These are phyloP conservation scores for Ichneumoninae sp. DNA, from an alignment of 2,888 invertebrate species.

Conservation along the genomic window DNA sequence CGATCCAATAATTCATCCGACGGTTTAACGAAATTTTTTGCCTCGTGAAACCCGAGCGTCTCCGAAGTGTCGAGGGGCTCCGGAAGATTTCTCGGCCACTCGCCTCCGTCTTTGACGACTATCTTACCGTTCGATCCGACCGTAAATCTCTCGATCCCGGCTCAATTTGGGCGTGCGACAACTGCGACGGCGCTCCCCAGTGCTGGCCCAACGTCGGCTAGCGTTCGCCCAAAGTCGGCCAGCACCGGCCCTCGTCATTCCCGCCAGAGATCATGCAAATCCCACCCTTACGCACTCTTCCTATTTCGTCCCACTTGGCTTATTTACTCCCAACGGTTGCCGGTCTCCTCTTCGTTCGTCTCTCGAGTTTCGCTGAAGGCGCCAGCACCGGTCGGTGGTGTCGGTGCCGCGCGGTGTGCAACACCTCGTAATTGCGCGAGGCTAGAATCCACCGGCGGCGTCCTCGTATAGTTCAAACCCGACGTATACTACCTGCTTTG, in stretches of 20 bases:
- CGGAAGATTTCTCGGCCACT: slow-evolving; percentile 5
- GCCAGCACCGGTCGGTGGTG: slow-evolving; percentile 47
- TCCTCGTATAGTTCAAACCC: slow-evolving; percentile 40
- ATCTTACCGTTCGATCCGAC: slow-evolving; percentile 70
- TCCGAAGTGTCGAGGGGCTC: background rate
- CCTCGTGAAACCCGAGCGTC: slow-evolving; percentile 28
- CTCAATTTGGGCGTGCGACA: background rate
- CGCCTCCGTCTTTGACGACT: background rate
- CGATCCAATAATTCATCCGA: slow-evolving; percentile 58
- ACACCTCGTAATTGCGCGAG: slow-evolving; percentile 56
- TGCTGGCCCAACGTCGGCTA: background rate
- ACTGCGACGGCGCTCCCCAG: background rate
- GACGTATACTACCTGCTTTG: slow-evolving; percentile 37
- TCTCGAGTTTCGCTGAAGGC: slow-evolving; percentile 45
- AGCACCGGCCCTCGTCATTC: background rate
- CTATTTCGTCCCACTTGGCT: background rate
- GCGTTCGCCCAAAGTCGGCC: background rate
- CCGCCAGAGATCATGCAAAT: background rate
- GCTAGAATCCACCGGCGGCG: slow-evolving; percentile 45
- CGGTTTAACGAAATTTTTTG: slow-evolving; percentile 47
- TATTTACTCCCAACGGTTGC: slow-evolving; percentile 5
- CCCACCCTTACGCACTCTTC: background rate
- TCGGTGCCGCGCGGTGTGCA: slow-evolving; percentile 33
- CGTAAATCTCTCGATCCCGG: slow-evolving; percentile 73
- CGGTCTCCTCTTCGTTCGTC: slow-evolving; percentile 40